Evolutionary conservation across 2,113 vertebrate species (phyloP).

Genomic region (Bubo scandiacus): DNA sequence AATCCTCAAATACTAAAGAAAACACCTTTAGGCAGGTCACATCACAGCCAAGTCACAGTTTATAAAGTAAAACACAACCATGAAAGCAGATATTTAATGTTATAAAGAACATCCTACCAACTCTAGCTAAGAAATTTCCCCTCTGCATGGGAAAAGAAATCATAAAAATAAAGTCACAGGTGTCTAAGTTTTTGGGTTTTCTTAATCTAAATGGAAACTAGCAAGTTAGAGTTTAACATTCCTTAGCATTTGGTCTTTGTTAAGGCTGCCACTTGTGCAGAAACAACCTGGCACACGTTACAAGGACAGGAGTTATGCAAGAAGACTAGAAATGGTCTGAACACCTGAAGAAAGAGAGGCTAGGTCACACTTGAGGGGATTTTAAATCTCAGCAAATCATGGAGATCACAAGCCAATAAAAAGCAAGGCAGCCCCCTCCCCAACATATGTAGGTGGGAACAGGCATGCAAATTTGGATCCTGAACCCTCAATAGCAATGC

Average conservation of each 20-base stretch:
- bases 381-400: background rate
- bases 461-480: background rate
- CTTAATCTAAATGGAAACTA: constrained; percentile 51
- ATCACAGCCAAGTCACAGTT: background rate
- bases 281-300: background rate
- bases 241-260: background rate
- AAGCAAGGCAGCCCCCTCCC: background rate
- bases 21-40: background rate
- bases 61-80: constrained; percentile 26
- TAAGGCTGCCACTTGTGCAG: constrained; percentile 6
- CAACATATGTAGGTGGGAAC: background rate
- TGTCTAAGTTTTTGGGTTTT: background rate
- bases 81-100: constrained; percentile 32
- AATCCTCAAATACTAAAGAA: background rate
- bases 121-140: constrained; percentile 1
- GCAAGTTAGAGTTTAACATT: background rate
- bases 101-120: background rate
- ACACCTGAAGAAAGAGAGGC: background rate
- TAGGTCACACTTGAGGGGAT: background rate
- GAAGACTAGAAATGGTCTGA: background rate
- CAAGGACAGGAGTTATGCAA: background rate
- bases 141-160: background rate
- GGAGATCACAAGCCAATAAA: background rate
- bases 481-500: background rate
- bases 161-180: background rate